Base-by-base conservation (phyloP, 1,140 invertebrate species). In the Microplitis mediator region DNA sequence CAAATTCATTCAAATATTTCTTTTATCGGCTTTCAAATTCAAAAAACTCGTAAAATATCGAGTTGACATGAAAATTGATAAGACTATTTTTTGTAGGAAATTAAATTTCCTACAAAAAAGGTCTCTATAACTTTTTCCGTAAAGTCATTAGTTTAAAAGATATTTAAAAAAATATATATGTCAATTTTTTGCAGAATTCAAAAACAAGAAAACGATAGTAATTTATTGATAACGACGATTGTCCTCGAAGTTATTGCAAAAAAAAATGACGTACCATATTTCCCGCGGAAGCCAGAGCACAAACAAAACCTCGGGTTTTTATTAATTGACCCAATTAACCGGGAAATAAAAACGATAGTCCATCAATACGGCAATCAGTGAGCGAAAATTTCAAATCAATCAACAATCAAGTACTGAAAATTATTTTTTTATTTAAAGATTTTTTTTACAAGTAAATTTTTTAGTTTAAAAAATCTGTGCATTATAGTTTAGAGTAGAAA, bases 221-320 rank as follows among this genome's bases (percentile, higher is more conserved):
- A 82, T 69, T 72, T 88, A 16, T 66, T 72, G 35, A 79, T 88
- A 23, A 79, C 79, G 14, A 86, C 86, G 23, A 76, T 82, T 11
- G 82, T 88, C 2, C 69, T 89, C 8, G 77, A 87, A 82, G 82
- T 88, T 36, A 71, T 80, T 11, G 86, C 80, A 8, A 85, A 82
- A 77, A 77, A 75, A 50, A 82, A 76, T 4, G 60, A 77, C 8
- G 39, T 45, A 23, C 69, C 81, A 35, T 83, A 85, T 54, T 87
- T 84, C 73, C 88, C 88, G 31, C 31, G 6, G 31, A 74, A 85
- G 71, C 63, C 82, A 3, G 72, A 74, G n/a, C 72, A 87, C 32
- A 72, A 62, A 14, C 88, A 88, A 75, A 88, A 89, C 75, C 80
- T 88, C 75, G 84, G 80, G 23, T 89, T 88, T 74, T 36, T 89